Evolutionary conservation across 2,888 invertebrate species (phyloP).

Genomic region (Fabriciana adippe): DNA sequence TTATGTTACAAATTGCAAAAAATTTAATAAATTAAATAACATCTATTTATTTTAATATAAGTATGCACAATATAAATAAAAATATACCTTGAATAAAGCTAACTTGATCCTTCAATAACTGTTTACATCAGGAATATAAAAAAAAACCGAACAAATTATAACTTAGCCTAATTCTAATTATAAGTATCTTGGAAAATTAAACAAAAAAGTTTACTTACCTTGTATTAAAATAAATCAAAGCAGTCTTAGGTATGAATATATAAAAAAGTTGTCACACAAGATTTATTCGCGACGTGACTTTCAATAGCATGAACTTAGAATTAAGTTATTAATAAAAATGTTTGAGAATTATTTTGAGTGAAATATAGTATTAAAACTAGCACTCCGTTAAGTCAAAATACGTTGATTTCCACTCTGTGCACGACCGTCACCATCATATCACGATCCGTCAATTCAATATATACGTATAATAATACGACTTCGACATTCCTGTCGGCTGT

Average conservation of each 20-base stretch:
- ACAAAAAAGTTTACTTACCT: constrained; percentile 5
- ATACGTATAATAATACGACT: not conserved
- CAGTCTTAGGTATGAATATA: constrained; percentile 7
- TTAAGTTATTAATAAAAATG: not conserved
- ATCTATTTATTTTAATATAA: no score
- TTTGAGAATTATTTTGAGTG: not conserved
- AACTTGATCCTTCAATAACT: not conserved
- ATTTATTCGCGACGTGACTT: not conserved
- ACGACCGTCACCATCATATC: constrained; percentile 15
- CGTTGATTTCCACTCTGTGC: not conserved
- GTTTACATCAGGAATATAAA: not conserved
- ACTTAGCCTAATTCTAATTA: not conserved
- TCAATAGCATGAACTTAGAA: not conserved
- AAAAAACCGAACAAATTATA: not conserved
- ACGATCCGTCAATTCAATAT: constrained; percentile 5
- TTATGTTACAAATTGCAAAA: no score
- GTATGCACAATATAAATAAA: no score
- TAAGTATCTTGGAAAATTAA: not conserved
- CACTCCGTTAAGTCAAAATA: constrained; percentile 17
- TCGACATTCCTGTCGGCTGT: constrained; percentile 3
- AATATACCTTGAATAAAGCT: not conserved
- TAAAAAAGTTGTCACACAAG: constrained; percentile 19
- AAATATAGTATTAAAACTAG: not conserved
- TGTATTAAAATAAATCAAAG: constrained; percentile 6
- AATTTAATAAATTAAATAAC: no score